Conservation (phyloP, 1,140 invertebrate species). For the Philotrypesis tridentata region DNA sequence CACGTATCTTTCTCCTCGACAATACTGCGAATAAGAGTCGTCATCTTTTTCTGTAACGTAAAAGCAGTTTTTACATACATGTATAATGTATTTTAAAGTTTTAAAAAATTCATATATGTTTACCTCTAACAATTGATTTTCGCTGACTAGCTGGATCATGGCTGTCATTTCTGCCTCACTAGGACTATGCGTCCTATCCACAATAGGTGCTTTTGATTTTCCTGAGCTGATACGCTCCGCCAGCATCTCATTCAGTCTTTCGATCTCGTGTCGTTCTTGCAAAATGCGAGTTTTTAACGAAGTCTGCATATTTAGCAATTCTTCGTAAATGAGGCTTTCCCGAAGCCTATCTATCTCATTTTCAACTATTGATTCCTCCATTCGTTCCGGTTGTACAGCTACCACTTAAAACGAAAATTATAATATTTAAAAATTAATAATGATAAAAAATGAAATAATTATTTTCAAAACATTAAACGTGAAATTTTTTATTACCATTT, state of each 20-base stretch:
- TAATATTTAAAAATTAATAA: background rate
- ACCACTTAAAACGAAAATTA: slow-evolving; percentile 54
- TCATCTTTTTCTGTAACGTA: slow-evolving; percentile 76
- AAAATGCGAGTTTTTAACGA: slow-evolving; percentile 79
- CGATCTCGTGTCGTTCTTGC: slow-evolving; percentile 80
- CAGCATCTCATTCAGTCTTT: slow-evolving; percentile 76
- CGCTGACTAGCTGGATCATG: slow-evolving; percentile 75
- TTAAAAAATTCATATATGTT: slow-evolving; percentile 1
- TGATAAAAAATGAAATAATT: background rate
- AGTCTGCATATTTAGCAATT: slow-evolving; percentile 79
- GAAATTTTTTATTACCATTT: slow-evolving; percentile 44
- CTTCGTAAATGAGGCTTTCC: slow-evolving; percentile 79
- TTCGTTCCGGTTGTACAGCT: slow-evolving; percentile 46
- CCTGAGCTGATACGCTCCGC: slow-evolving; percentile 66
- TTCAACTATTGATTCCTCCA: slow-evolving; percentile 66
- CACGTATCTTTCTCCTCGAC: slow-evolving; percentile 81
- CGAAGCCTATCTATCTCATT: slow-evolving; percentile 75
- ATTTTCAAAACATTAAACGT: background rate
- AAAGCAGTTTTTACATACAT: slow-evolving; percentile 36
- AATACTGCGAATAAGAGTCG: slow-evolving; percentile 77
- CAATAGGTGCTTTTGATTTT: slow-evolving; percentile 62
- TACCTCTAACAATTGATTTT: slow-evolving; percentile 79
- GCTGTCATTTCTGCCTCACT: slow-evolving; percentile 73
- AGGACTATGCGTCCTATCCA: slow-evolving; percentile 69
- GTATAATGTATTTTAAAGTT: background rate